Conservation (phyloP, 2,888 invertebrate genomes). For the Noctua janthe region DNA sequence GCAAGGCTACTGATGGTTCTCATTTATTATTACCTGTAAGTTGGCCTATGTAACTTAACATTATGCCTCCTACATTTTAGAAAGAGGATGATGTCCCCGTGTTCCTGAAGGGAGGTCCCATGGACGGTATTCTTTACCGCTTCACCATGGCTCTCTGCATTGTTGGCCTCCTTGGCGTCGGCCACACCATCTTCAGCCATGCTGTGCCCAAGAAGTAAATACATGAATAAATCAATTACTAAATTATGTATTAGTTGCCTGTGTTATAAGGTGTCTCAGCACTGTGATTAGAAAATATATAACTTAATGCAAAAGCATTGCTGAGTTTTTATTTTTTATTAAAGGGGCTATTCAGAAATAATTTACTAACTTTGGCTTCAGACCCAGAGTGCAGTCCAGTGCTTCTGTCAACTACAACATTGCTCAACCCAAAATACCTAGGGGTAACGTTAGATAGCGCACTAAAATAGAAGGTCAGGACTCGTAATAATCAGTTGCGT, state of each 20-base stretch:
- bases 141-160: constrained; percentile 84
- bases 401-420: not conserved
- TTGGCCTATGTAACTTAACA: not conserved
- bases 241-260: constrained; percentile 79
- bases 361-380: not conserved
- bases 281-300: constrained; percentile 78
- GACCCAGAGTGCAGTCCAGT: not conserved
- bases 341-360: not conserved
- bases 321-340: constrained; percentile 15
- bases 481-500: too few relatives aligned
- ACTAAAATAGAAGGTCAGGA: too few relatives aligned
- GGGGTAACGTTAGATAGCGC: too few relatives aligned
- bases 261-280: constrained; percentile 73
- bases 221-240: constrained; percentile 64
- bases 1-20: not conserved
- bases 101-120: constrained; percentile 90
- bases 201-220: constrained; percentile 83
- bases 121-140: constrained; percentile 87
- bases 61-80: constrained; percentile 78
- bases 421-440: too few relatives aligned
- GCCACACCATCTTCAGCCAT: constrained; percentile 81
- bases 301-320: constrained; percentile 53
- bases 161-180: constrained; percentile 81
- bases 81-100: constrained; percentile 90
- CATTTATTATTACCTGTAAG: not conserved